Percentiles rank a stretch among this genome's conserved stretches.
phyloP scores from a whole-genome alignment of 2,888 invertebrate genomes.

The Conomelus anceps region DNA sequence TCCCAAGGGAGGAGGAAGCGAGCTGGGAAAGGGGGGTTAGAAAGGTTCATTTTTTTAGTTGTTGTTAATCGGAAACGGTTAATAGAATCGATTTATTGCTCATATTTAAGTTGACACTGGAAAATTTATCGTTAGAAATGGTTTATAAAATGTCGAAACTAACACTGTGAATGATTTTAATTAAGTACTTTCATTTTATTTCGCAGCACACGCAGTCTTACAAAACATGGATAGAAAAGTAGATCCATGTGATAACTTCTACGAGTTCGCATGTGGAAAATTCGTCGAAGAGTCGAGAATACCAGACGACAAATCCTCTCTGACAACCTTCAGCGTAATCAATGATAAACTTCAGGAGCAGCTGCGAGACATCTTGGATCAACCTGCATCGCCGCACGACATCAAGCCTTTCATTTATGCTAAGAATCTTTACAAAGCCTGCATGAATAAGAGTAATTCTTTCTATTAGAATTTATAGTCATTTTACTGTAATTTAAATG shows the following conservation, averaged over 20 bases:
- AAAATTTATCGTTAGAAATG: no score
- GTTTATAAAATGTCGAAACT: no score
- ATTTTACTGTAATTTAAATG: neutral
- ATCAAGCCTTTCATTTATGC: slow-evolving; percentile 67
- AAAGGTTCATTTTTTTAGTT: no score
- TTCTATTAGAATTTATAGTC: neutral
- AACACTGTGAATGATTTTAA: neutral
- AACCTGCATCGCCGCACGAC: slow-evolving; percentile 53
- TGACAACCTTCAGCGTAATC: slow-evolving; percentile 69
- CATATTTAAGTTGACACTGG: no score
- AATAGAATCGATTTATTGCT: no score
- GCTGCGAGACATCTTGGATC: slow-evolving; percentile 61
- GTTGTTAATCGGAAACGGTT: no score
- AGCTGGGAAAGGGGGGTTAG: no score
- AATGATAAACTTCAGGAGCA: slow-evolving; percentile 69
- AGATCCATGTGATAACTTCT: slow-evolving; percentile 78
- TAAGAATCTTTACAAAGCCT: slow-evolving; percentile 76
- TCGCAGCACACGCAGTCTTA: slow-evolving; percentile 59
- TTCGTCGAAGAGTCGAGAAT: slow-evolving; percentile 65
- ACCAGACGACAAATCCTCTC: slow-evolving; percentile 73
- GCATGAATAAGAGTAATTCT: slow-evolving; percentile 79
- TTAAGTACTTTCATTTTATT: neutral
- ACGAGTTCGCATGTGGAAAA: slow-evolving; percentile 70
- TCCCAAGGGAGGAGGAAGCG: no score
- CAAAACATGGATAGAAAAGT: slow-evolving; percentile 62